phyloP scores from a whole-genome alignment of 2,797 vertebrate species.

The Emydoidea blandingii region DNA sequence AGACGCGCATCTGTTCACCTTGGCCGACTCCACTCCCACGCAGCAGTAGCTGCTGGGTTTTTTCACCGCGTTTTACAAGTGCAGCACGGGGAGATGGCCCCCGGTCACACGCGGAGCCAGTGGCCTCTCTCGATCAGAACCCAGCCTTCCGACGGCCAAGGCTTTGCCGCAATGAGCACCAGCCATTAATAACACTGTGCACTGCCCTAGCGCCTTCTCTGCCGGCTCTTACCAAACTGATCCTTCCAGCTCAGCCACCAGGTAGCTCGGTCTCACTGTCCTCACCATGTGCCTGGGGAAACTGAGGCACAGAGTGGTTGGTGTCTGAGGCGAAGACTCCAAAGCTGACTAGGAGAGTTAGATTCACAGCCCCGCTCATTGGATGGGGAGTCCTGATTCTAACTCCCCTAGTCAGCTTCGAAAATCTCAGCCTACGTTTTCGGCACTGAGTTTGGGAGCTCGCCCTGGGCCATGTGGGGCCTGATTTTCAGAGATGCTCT shows the following conservation, averaged over 20 bases:
- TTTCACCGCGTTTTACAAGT: neutral
- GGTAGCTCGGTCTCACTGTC: neutral
- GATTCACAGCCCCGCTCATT: neutral
- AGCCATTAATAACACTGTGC: neutral
- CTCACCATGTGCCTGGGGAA: neutral
- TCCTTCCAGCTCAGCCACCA: neutral
- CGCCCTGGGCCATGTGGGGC: accelerated
- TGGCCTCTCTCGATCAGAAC: no score
- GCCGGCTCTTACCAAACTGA: neutral
- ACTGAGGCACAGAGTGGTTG: accelerated
- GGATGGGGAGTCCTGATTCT: neutral
- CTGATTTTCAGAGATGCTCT: neutral
- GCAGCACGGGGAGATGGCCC: no score
- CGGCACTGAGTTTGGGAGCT: neutral
- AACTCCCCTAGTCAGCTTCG: neutral
- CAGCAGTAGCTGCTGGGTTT: no score
- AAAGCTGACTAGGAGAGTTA: neutral
- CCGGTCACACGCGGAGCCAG: no score
- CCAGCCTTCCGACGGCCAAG: no score
- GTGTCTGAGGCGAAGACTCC: accelerated
- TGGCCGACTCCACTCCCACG: no score
- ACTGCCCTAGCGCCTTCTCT: no score
- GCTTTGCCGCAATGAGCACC: no score
- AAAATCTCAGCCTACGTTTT: neutral
- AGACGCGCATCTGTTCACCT: no score